Base-by-base conservation (phyloP, 1,140 invertebrate genomes). In the Macrobrachium nipponense region DNA sequence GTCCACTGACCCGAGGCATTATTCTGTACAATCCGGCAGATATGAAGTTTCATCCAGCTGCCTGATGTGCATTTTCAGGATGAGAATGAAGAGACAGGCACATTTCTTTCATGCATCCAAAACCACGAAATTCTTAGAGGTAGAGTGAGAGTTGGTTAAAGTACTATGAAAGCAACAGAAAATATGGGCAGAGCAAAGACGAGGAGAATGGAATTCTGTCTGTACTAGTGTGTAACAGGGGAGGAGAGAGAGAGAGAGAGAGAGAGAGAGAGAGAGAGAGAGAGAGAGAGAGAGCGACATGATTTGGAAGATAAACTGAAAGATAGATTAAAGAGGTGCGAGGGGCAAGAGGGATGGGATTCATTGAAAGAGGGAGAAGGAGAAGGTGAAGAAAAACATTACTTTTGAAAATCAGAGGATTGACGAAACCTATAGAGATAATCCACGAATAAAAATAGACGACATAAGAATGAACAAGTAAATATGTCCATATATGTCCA, bases 211-310 rank as follows among this genome's bases (percentile, higher is more conserved):
- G 6, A 18, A 36, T 36, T 4, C 27, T 36, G 27, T 2, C 4
- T 36, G 1, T 36, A 36, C 27, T 36, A 73, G n/a, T 43, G 23
- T 43, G 5, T 18, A 51, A 73, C n/a, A 73, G 27, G 51, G 27
- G 51, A 51, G 51, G 70, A 73, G 27, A 12, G 70, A 73, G 23
- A 36, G 70, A 73, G 70, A 73, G 70, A 36, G 70, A 73, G 70
- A 73, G 70, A 43, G 72, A 75, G 72, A 43, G 72, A 75, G 72
- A 75, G 72, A 75, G 72, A 43, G 72, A 75, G 72, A 75, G 72
- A 43, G 23, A 75, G 72, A 43, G 23, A 75, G 36, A 43, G 72
- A 75, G 72, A 51, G 44, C 5, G 44, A n/a, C n/a, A n/a, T n/a
- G n/a, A n/a, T n/a, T n/a, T n/a, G n/a, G 27, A 36, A 36, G 27